These are phyloP conservation scores for Agapostemon virescens DNA, from an alignment of 2,888 invertebrate species.

Conservation along the genomic window DNA sequence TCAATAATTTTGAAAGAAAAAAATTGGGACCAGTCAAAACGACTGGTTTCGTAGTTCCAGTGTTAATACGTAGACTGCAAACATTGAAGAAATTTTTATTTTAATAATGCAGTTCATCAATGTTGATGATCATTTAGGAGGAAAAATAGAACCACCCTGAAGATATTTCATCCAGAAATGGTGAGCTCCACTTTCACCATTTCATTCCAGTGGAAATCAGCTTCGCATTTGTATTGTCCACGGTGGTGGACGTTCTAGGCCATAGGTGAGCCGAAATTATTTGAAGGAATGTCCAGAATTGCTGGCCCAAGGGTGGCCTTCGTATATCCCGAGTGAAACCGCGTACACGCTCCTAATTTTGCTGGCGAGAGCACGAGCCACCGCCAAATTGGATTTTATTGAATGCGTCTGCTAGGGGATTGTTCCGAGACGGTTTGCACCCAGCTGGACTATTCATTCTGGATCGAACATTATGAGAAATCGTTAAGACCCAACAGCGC, in stretches of 20 bases:
- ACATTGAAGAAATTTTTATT: no score
- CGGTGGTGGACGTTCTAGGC: constrained; percentile 39
- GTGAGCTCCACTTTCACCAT: constrained; percentile 39
- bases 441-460: constrained; percentile 23
- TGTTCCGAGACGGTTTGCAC: constrained; percentile 39
- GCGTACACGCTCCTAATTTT: constrained; percentile 62
- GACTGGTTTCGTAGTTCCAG: no score
- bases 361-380: constrained; percentile 53
- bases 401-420: constrained; percentile 61
- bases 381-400: constrained; percentile 68
- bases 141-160: neutral
- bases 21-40: no score
- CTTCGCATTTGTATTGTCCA: constrained; percentile 33
- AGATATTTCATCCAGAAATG: no score
- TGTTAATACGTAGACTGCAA: no score
- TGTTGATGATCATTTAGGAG: neutral
- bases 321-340: constrained; percentile 46
- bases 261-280: constrained; percentile 59
- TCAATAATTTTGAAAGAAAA: no score
- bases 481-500: constrained; percentile 25
- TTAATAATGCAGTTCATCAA: neutral
- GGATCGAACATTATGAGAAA: constrained; percentile 46
- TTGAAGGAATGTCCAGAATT: constrained; percentile 65
- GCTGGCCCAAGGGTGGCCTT: constrained; percentile 50
- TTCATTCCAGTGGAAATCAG: constrained; percentile 51